Evolutionary conservation across 2,888 invertebrate species (phyloP).

Genomic region (Epinotia nisella): DNA sequence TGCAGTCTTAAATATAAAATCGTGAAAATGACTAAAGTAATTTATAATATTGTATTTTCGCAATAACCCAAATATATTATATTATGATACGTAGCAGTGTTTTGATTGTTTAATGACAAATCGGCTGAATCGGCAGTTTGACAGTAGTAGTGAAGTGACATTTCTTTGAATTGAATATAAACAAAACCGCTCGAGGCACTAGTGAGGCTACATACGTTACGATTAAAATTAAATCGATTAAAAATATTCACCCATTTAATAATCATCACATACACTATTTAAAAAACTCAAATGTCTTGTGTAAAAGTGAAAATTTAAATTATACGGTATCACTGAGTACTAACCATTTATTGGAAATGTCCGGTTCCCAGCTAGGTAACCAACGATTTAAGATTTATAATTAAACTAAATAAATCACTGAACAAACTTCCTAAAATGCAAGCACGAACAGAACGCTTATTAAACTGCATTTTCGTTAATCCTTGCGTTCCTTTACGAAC

Average conservation of each 20-base stretch:
- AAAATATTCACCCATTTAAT: not conserved
- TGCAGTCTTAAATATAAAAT: not conserved
- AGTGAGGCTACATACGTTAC: not conserved
- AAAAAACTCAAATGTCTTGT: not conserved
- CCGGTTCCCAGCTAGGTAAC: conserved; percentile 53
- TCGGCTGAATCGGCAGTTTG: not conserved
- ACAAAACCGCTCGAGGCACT: not conserved
- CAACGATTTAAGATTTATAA: conserved; percentile 50
- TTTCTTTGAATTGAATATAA: not conserved
- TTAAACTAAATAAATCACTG: conserved; percentile 53
- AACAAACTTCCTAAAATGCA: conserved; percentile 56
- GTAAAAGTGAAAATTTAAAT: not conserved
- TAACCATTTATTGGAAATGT: conserved; percentile 57
- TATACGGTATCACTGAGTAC: conserved; percentile 42
- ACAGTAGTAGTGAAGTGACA: conserved; percentile 13
- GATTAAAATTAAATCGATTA: not conserved
- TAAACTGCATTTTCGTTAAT: conserved; percentile 76
- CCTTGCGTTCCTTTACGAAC: conserved; percentile 69
- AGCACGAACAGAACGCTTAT: conserved; percentile 66
- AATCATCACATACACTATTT: not conserved
- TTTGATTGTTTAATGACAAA: not conserved
- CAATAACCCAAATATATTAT: not conserved
- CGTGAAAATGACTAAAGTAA: not conserved
- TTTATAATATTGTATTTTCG: not conserved
- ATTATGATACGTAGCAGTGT: not conserved